Conservation (phyloP, 2,797 vertebrate genomes). For the Hephaestus fuliginosus region DNA sequence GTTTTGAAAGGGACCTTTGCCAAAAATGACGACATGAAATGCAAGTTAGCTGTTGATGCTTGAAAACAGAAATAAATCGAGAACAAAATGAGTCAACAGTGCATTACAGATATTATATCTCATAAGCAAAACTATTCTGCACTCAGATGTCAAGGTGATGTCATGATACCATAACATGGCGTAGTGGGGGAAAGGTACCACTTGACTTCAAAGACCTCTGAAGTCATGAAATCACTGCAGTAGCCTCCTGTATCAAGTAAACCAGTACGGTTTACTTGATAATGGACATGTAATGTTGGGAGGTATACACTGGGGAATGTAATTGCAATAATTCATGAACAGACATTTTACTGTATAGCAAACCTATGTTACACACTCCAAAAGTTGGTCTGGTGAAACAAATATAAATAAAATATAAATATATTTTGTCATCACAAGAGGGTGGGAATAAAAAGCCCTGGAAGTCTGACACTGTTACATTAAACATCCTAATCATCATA, state of each 20-base stretch:
- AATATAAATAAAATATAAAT: too few species aligned
- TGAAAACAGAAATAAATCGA: neutral
- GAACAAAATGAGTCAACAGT: neutral
- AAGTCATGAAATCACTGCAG: neutral
- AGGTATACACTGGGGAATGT: neutral
- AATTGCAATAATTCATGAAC: neutral
- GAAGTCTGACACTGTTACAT: neutral
- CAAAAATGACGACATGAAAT: slow-evolving; percentile 6
- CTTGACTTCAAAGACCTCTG: neutral
- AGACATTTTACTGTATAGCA: neutral
- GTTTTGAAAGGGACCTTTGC: slow-evolving; percentile 1
- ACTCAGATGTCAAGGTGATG: too few species aligned
- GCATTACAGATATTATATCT: neutral
- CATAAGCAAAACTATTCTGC: neutral
- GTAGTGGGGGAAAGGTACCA: neutral
- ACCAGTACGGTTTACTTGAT: neutral
- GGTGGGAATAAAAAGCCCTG: neutral
- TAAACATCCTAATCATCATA: neutral
- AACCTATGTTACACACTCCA: neutral
- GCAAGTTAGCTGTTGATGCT: neutral
- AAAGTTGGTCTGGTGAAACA: neutral
- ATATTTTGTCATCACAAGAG: neutral
- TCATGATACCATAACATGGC: too few species aligned
- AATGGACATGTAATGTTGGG: neutral
- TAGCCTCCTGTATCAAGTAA: neutral